Evolutionary conservation across 2,888 invertebrate genomes (phyloP), one percentile per base, ranked within the genome.

Genomic region (Lissonota sp.): DNA sequence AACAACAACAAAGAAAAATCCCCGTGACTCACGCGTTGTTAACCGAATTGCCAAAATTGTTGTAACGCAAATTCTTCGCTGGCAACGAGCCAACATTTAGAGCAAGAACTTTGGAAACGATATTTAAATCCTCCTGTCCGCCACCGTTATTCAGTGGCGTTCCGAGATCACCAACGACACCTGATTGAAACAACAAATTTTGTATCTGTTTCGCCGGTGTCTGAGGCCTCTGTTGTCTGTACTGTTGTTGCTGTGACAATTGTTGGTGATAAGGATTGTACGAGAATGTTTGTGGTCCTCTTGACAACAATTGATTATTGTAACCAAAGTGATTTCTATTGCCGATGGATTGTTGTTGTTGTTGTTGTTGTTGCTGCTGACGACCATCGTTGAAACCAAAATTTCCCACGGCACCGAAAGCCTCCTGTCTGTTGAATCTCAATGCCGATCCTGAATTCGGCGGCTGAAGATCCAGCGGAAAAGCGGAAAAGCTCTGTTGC

Each of bases 101-200:
- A 6, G 97, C 96, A 87, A 97, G 93, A 79, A 97, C 96, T 93
- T 97, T 97, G 60, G 96, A 95, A 46, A 97, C 96, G 87, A 97
- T 96, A 90, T 96, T 96, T 67, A 97, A 93, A 92, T 97, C 97
- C 90, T 97, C 97, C 75, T 95, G 94, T 84, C 95, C 94, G 40
- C 92, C 92, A 40, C 88, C 87, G 5, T 26, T 26, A 26, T 26
- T 26, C 26, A 2, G 1, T 26, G 26, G 26, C 5, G 79, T 84
- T 12, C 86, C 88, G 7, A 92, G 82, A 46, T 92, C 91, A 0
- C 87, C 88, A 55, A 95, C 95, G 53, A 96, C 93, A 46, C 96
- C 96, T 64, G 95, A 95, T 90, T 96, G 95, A 66, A 93, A 94
- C 14, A 96, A 90, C 58, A 96, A 92, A 85, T 95, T 94, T 87